A percentile compares a stretch with the other conserved stretches of the same genome.
Evolutionary conservation across 2,888 invertebrate genomes (phyloP).

Genomic region (Disparrhopalites patrizii): DNA sequence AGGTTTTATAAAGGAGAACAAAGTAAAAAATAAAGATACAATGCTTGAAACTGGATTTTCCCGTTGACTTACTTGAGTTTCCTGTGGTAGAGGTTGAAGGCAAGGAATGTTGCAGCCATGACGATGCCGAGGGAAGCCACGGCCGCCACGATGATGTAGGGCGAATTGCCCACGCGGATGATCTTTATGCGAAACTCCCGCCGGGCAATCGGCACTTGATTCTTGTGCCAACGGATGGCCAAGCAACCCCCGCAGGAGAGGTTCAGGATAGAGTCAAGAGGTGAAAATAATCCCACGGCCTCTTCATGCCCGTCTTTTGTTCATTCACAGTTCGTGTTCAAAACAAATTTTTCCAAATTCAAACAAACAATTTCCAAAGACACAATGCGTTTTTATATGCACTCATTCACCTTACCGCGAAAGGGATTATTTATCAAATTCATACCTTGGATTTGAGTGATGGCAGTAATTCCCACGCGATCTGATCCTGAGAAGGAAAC

Average conservation of each 20-base stretch:
- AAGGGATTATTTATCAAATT: not conserved
- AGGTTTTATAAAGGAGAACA: too few species aligned
- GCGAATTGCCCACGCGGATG: constrained; percentile 71
- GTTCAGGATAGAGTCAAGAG: constrained; percentile 60
- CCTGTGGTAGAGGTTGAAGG: constrained; percentile 77
- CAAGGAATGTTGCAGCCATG: constrained; percentile 69
- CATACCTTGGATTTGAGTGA: constrained; percentile 80
- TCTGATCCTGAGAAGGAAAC: constrained; percentile 85
- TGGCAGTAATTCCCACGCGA: constrained; percentile 78
- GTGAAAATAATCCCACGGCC: constrained; percentile 67
- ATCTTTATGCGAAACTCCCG: constrained; percentile 69
- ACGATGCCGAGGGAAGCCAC: constrained; percentile 71
- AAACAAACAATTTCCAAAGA: not conserved
- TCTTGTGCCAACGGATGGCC: constrained; percentile 68
- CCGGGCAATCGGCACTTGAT: constrained; percentile 74
- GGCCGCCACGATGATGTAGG: constrained; percentile 68
- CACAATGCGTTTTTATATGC: not conserved
- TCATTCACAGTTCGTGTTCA: too few species aligned
- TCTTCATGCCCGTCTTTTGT: constrained; percentile 68
- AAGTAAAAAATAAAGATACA: too few species aligned
- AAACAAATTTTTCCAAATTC: constrained; percentile 48
- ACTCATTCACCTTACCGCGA: not conserved
- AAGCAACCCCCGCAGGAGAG: constrained; percentile 67
- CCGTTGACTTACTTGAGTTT: constrained; percentile 65
- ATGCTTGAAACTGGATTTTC: too few species aligned